A percentile compares a stretch with the other conserved stretches of the same genome.
phyloP scores from a whole-genome alignment of 2,113 vertebrate species.

The Eonycteris spelaea region DNA sequence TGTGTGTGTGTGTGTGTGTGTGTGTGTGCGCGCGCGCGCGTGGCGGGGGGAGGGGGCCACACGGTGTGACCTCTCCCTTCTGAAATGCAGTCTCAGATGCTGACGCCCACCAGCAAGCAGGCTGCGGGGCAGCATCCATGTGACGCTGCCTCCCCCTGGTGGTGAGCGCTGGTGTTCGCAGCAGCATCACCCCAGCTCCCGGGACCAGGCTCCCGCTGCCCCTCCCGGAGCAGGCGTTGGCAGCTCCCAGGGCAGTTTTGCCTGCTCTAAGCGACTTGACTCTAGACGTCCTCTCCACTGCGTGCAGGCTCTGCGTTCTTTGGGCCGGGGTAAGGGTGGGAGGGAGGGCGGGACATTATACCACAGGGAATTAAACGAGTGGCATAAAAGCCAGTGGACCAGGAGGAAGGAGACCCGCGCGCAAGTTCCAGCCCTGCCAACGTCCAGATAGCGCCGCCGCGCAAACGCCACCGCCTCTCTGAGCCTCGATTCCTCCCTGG shows the following conservation, averaged over 20 bases:
- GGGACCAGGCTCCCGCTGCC: neutral
- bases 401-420: neutral
- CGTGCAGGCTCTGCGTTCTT: neutral
- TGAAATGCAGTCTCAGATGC: neutral
- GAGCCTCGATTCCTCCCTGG: neutral
- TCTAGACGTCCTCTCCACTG: neutral
- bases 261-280: too few species aligned
- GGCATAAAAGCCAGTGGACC: fast-evolving
- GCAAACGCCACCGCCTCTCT: fast-evolving
- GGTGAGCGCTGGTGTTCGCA: neutral
- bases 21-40: neutral
- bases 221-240: too few species aligned
- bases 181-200: neutral
- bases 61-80: neutral
- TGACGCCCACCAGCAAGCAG: neutral
- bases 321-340: too few species aligned
- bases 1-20: neutral
- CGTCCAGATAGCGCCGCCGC: neutral
- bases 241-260: neutral
- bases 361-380: neutral
- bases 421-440: neutral
- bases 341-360: too few species aligned
- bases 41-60: neutral
- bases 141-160: slow-evolving; percentile 60
- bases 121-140: neutral